Conservation (phyloP, 2,113 vertebrate genomes). For the Notechis scutatus region DNA sequence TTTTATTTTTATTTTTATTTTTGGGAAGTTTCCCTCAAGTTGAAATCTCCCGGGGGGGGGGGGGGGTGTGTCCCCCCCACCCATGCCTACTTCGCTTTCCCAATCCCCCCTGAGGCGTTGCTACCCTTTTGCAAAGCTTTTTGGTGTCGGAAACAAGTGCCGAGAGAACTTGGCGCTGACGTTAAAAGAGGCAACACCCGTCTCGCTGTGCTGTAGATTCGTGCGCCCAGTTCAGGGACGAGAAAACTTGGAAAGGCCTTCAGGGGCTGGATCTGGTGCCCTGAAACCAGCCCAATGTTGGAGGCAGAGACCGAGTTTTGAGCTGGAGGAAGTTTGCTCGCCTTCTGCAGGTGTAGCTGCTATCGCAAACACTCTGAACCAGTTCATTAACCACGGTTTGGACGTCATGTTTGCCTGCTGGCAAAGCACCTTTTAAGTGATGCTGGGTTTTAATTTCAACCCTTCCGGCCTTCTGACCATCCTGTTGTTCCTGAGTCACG, state of each 20-base stretch:
- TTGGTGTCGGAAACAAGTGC: neutral
- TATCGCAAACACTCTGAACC: neutral
- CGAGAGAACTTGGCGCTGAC: neutral
- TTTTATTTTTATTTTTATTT: neutral
- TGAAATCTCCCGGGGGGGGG: neutral
- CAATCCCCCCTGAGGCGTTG: neutral
- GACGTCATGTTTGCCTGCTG: neutral
- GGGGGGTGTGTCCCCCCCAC: neutral
- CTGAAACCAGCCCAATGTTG: neutral
- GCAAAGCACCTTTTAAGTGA: neutral
- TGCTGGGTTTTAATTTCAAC: neutral
- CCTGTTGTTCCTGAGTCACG: neutral
- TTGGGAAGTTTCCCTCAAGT: neutral
- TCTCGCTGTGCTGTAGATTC: neutral
- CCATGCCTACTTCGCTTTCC: neutral
- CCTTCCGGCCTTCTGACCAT: neutral
- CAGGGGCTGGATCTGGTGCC: neutral
- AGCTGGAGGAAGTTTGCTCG: neutral
- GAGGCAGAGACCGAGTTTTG: neutral
- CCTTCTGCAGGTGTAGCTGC: neutral
- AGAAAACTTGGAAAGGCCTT: neutral
- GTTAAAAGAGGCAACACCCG: neutral
- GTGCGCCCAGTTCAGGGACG: neutral
- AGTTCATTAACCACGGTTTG: neutral
- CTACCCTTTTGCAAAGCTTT: neutral